A percentile compares a stretch with the other conserved stretches of the same genome.
phyloP scores from a whole-genome alignment of 2,797 vertebrate genomes.

The Gymnodraco acuticeps region DNA sequence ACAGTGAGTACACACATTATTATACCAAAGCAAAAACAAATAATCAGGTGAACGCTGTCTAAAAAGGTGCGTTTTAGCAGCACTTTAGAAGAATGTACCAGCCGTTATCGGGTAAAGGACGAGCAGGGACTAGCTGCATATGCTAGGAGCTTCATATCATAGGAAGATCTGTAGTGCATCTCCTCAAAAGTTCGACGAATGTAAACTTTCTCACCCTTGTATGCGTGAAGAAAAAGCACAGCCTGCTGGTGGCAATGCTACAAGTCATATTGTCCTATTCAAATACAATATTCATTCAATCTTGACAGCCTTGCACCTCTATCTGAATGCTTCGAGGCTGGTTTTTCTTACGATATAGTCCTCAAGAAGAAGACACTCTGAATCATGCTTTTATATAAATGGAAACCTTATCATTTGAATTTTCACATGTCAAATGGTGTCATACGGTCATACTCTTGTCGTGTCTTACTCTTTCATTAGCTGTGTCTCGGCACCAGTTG shows the following conservation, averaged over 20 bases:
- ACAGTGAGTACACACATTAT: conserved; percentile 32
- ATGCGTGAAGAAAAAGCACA: not conserved
- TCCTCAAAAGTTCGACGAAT: not conserved
- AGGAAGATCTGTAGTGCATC: not conserved
- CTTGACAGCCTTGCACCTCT: not conserved
- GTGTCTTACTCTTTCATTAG: not conserved
- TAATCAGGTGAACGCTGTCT: conserved; percentile 51
- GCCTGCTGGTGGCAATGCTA: not conserved
- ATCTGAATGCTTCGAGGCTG: not conserved
- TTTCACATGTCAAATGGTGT: not conserved
- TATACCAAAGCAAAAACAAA: conserved; percentile 55
- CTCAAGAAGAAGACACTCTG: not conserved
- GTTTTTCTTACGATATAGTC: not conserved
- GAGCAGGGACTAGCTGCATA: not conserved
- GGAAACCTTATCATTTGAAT: not conserved
- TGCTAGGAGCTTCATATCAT: not conserved
- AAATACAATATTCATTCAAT: not conserved
- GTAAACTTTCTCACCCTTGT: not conserved
- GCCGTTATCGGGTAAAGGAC: not conserved
- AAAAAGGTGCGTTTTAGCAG: conserved; percentile 43
- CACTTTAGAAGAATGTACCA: conserved; percentile 20
- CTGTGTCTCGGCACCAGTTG: conserved; percentile 14
- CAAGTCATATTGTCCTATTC: not conserved
- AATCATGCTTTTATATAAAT: not conserved
- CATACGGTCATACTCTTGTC: too few relatives aligned